Evolutionary conservation across 1,140 invertebrate genomes (phyloP).

Genomic region (Panagrolaimus sp.): DNA sequence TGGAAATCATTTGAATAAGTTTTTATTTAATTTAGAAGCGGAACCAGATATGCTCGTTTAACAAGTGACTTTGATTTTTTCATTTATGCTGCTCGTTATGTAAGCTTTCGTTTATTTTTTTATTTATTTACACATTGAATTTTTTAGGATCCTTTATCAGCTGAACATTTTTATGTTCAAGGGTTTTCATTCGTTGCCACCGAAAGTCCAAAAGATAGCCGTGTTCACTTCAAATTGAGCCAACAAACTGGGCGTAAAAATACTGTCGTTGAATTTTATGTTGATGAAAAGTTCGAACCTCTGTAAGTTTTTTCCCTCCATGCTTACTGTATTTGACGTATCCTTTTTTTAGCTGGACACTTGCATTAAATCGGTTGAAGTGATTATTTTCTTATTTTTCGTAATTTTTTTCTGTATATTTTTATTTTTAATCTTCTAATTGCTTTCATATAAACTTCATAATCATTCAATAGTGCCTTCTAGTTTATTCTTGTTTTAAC

Average conservation of each 20-base stretch:
- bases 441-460: too few relatives aligned
- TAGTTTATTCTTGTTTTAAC: too few relatives aligned
- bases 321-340: too few relatives aligned
- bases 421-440: too few relatives aligned
- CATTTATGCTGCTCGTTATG: constrained; percentile 17
- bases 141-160: neutral
- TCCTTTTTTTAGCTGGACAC: too few relatives aligned
- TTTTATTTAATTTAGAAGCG: constrained; percentile 1
- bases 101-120: neutral
- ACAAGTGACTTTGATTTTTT: neutral
- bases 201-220: neutral
- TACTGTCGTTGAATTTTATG: neutral
- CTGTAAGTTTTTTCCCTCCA: neutral
- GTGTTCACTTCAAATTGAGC: neutral
- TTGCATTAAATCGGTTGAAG: too few relatives aligned
- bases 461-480: too few relatives aligned
- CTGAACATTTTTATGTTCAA: neutral
- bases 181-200: neutral
- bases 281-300: neutral
- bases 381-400: too few relatives aligned
- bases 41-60: neutral
- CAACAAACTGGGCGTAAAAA: neutral
- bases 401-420: too few relatives aligned
- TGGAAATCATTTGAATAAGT: neutral
- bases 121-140: too few relatives aligned